Evolutionary conservation across 2,113 vertebrate species (phyloP).

Genomic region (Elephantulus edwardii): DNA sequence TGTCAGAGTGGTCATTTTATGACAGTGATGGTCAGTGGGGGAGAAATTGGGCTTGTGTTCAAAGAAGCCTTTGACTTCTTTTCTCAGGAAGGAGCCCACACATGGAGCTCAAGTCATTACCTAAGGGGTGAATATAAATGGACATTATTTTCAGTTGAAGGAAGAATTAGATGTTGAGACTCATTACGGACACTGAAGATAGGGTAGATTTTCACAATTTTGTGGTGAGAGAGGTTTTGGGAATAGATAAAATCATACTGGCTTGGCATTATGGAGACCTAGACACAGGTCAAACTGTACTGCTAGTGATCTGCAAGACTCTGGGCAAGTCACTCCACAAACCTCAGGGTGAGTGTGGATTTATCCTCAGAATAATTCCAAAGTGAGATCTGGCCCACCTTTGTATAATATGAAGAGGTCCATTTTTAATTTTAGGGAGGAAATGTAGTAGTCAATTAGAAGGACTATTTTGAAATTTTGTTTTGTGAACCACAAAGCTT

Average conservation of each 20-base stretch:
- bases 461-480: not conserved
- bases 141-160: not conserved
- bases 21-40: conserved; percentile 48
- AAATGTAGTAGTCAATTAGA: not conserved
- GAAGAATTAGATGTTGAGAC: not conserved
- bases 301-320: not conserved
- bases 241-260: not conserved
- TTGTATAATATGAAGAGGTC: not conserved
- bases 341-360: not conserved
- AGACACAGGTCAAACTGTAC: too few species aligned
- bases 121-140: not conserved
- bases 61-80: not conserved
- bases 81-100: not conserved
- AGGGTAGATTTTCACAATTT: not conserved
- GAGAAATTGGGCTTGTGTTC: conserved; percentile 31
- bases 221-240: not conserved
- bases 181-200: not conserved
- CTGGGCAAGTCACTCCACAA: not conserved
- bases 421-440: not conserved
- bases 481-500: not conserved
- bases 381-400: accelerated
- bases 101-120: not conserved
- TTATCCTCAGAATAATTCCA: not conserved
- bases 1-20: conserved; percentile 30
- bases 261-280: not conserved